Conservation (phyloP, 1,140 invertebrate species). For the Lordiphosa collinella region DNA sequence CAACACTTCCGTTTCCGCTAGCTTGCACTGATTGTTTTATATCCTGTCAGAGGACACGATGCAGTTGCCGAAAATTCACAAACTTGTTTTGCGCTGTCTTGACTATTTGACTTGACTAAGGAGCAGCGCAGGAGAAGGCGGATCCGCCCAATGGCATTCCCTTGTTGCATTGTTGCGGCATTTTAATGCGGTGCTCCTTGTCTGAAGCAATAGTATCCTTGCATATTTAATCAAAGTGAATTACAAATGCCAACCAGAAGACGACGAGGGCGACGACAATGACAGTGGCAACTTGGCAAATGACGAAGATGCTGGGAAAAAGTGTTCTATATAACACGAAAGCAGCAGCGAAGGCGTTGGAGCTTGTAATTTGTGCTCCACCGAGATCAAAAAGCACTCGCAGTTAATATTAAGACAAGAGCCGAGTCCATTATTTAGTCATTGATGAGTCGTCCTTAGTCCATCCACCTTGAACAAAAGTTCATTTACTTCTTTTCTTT, state of each 20-base stretch:
- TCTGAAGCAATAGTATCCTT: slow-evolving; percentile 18
- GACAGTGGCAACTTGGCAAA: slow-evolving; percentile 51
- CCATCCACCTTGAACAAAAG: slow-evolving; percentile 13
- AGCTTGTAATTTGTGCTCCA: slow-evolving; percentile 56
- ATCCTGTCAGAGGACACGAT: slow-evolving; percentile 71
- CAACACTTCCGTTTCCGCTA: slow-evolving; percentile 75
- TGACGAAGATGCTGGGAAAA: slow-evolving; percentile 36
- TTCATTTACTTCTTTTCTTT: slow-evolving; percentile 37
- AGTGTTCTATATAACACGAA: slow-evolving; percentile 49
- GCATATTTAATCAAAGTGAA: slow-evolving; percentile 77
- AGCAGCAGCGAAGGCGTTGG: slow-evolving; percentile 27
- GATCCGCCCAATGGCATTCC: slow-evolving; percentile 2
- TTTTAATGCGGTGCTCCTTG: slow-evolving; percentile 50
- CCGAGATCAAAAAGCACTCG: slow-evolving; percentile 61
- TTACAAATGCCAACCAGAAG: slow-evolving; percentile 57
- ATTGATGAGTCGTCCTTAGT: slow-evolving; percentile 36
- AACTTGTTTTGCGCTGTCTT: slow-evolving; percentile 72
- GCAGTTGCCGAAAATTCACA: slow-evolving; percentile 57
- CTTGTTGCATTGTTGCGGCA: slow-evolving; percentile 59
- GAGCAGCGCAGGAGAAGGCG: slow-evolving; percentile 10
- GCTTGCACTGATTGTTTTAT: slow-evolving; percentile 79
- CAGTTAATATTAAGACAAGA: slow-evolving; percentile 53
- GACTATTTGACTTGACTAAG: slow-evolving; percentile 48
- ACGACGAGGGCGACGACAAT: slow-evolving; percentile 19
- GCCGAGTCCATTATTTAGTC: slow-evolving; percentile 59